These are phyloP conservation scores for Clusia tigrina DNA, from an alignment of 2,888 invertebrate species.

Conservation along the genomic window DNA sequence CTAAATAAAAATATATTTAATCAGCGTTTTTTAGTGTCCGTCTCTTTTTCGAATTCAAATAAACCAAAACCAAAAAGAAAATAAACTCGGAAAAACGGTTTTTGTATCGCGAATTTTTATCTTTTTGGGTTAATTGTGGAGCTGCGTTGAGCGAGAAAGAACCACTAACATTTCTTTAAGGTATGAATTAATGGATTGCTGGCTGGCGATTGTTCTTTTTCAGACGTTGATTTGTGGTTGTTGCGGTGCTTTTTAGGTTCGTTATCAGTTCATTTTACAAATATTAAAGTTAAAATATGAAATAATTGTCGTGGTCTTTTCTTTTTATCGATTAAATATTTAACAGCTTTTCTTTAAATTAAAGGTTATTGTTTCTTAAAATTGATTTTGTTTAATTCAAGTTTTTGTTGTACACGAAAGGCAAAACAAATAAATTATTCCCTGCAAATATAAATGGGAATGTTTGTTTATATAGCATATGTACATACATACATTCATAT, in stretches of 20 bases:
- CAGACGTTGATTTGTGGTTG: neutral
- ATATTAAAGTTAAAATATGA: neutral
- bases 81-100: too few species aligned
- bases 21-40: too few species aligned
- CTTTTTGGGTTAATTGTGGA: neutral
- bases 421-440: too few species aligned
- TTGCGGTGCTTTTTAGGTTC: neutral
- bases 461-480: too few species aligned
- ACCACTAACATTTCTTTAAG: neutral
- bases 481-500: too few species aligned
- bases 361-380: conserved; percentile 9
- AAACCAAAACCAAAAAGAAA: too few species aligned
- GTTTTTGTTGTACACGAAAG: neutral
- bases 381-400: neutral
- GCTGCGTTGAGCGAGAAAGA: too few species aligned
- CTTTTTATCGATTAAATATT: conserved; percentile 17
- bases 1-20: too few species aligned
- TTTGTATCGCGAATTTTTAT: neutral
- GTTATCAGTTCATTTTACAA: neutral
- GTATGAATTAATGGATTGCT: neutral
- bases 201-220: neutral
- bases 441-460: too few species aligned
- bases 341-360: conserved; percentile 6
- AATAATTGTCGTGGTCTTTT: neutral
- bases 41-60: too few species aligned